Evolutionary conservation across 2,888 invertebrate genomes (phyloP).

Genomic region (Sialis fuliginosa): DNA sequence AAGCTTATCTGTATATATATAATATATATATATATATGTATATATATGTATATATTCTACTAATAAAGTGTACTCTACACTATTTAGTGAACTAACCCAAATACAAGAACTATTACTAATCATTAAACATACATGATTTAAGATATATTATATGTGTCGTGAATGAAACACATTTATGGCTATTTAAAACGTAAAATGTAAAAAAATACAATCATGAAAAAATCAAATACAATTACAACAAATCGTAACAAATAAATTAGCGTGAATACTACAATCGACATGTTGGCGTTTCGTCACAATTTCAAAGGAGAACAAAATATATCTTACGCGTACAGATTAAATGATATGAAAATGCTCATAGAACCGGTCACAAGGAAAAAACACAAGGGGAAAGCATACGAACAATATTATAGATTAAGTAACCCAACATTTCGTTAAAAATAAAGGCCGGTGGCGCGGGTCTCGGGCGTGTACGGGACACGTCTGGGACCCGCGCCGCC

Average conservation of each 20-base stretch:
- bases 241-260: conserved; percentile 3
- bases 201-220: conserved; percentile 2
- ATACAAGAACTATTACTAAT: conserved; percentile 1
- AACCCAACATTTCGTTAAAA: too few relatives aligned
- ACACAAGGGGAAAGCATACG: neutral
- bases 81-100: conserved; percentile 6
- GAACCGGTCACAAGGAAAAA: neutral
- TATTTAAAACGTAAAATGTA: neutral
- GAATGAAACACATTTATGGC: neutral
- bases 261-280: conserved; percentile 3
- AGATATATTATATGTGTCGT: neutral
- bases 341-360: neutral
- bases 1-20: conserved; percentile 5
- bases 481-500: too few relatives aligned
- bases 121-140: neutral
- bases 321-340: neutral
- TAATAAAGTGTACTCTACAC: conserved; percentile 2
- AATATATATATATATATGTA: neutral
- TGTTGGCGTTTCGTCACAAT: neutral
- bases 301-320: neutral
- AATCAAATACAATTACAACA: neutral
- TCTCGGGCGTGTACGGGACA: too few relatives aligned
- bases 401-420: too few relatives aligned
- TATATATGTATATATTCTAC: neutral
- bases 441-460: too few relatives aligned